These are phyloP conservation scores for Lysandra coridon DNA, from an alignment of 2,888 invertebrate genomes.

Conservation along the genomic window DNA sequence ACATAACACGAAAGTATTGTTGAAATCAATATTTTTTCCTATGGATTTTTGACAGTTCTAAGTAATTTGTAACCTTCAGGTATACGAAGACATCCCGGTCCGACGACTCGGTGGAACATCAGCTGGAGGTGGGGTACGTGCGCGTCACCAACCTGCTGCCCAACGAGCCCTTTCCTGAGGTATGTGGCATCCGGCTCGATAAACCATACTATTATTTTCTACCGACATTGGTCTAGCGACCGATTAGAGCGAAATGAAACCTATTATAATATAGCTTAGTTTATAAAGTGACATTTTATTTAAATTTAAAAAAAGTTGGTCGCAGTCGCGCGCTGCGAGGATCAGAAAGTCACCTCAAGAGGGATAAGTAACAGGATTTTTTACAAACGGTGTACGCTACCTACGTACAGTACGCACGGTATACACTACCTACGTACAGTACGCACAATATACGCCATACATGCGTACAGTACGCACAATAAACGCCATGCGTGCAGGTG, in stretches of 20 bases:
- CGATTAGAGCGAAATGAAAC: too few species aligned
- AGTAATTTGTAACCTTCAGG: conserved; percentile 58
- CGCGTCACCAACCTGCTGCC: conserved; percentile 97
- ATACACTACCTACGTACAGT: neutral
- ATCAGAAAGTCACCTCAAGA: too few species aligned
- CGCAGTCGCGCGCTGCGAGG: too few species aligned
- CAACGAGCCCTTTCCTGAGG: conserved; percentile 95
- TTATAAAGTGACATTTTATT: too few species aligned
- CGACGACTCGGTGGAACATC: conserved; percentile 98
- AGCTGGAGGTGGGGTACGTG: conserved; percentile 96
- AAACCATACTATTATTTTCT: too few species aligned
- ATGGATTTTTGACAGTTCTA: too few species aligned
- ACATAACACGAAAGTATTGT: too few species aligned
- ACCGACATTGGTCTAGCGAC: too few species aligned
- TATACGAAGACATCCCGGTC: conserved; percentile 98
- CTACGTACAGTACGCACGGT: neutral
- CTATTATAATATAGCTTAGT: too few species aligned
- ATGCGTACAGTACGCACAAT: neutral
- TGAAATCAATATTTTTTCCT: too few species aligned
- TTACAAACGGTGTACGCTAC: neutral
- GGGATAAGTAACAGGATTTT: too few species aligned
- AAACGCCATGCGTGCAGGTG: conserved; percentile 54
- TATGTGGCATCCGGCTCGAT: conserved; percentile 38
- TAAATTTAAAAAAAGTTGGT: too few species aligned
- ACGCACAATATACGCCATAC: neutral